phyloP scores from a whole-genome alignment of 2,797 vertebrate genomes.

The Triplophysa bombifrons region DNA sequence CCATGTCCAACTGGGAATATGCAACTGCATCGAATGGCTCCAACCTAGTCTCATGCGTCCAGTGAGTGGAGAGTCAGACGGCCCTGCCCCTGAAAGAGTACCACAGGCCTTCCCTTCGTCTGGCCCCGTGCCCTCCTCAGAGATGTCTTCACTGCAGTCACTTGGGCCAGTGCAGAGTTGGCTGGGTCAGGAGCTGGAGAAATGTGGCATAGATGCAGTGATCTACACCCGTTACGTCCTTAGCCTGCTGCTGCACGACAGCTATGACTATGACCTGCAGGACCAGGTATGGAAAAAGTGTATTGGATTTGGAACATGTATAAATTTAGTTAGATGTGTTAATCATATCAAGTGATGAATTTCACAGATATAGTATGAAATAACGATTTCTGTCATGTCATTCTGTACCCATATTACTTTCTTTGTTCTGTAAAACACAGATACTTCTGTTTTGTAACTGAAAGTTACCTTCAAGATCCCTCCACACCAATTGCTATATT shows the following conservation, averaged over 20 bases:
- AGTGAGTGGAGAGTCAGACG: constrained; percentile 88
- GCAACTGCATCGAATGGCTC: constrained; percentile 83
- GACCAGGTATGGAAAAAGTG: constrained; percentile 86
- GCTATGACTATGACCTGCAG: constrained; percentile 97
- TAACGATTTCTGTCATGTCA: background rate
- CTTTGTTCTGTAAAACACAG: too few species aligned
- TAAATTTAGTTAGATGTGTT: background rate
- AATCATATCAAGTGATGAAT: background rate
- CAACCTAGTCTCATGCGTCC: constrained; percentile 96
- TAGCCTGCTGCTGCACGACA: constrained; percentile 98
- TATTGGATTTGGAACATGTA: background rate
- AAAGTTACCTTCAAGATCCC: too few species aligned
- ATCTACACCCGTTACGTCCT: constrained; percentile 99
- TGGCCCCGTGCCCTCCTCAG: constrained; percentile 85
- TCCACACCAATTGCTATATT: too few species aligned
- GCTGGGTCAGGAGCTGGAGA: constrained; percentile 99
- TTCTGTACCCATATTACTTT: too few species aligned
- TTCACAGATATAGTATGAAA: background rate
- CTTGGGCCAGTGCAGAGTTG: constrained; percentile 99
- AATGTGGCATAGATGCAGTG: constrained; percentile 99
- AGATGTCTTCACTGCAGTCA: constrained; percentile 98
- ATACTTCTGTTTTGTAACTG: too few species aligned
- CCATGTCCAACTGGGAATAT: constrained; percentile 76
- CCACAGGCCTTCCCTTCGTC: constrained; percentile 80
- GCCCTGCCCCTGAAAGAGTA: constrained; percentile 91